Evolutionary conservation across 2,797 vertebrate genomes (phyloP).

Genomic region (Leptoclinus maculatus): DNA sequence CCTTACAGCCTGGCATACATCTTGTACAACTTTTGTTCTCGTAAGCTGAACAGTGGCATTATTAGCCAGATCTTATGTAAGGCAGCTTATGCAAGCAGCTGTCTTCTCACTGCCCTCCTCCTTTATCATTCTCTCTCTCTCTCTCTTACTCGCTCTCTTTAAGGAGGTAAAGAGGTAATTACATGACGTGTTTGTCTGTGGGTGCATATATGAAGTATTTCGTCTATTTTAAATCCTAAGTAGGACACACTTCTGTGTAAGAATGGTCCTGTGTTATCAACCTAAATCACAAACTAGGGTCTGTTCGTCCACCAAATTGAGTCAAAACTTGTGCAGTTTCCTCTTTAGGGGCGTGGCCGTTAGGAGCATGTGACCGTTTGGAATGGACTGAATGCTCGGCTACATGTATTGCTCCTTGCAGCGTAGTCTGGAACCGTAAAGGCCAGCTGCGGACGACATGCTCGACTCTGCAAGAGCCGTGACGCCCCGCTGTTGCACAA

Average conservation of each 20-base stretch:
- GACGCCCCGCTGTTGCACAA: not conserved
- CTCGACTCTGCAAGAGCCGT: not conserved
- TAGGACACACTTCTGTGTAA: not conserved
- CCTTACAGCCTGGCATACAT: constrained; percentile 44
- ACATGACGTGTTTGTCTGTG: constrained; percentile 17
- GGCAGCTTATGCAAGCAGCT: constrained; percentile 71
- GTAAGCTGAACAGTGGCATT: constrained; percentile 63
- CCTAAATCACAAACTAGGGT: not conserved
- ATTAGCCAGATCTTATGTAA: constrained; percentile 78
- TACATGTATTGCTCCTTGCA: not conserved
- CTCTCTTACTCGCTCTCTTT: not conserved
- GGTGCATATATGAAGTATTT: constrained; percentile 14
- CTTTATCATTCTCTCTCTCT: constrained; percentile 50
- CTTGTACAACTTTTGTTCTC: constrained; percentile 60
- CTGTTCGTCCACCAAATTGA: not conserved
- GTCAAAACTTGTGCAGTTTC: not conserved
- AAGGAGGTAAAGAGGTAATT: constrained; percentile 28
- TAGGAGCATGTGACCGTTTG: not conserved
- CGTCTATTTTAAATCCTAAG: not conserved
- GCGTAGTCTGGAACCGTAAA: not conserved
- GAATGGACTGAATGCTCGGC: not conserved
- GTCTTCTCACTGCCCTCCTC: constrained; percentile 52
- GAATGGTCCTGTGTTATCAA: not conserved
- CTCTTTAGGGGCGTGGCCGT: not conserved
- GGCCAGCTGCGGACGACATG: not conserved